phyloP scores from a whole-genome alignment of 1,140 invertebrate species.

The Brachionus paranguensis region DNA sequence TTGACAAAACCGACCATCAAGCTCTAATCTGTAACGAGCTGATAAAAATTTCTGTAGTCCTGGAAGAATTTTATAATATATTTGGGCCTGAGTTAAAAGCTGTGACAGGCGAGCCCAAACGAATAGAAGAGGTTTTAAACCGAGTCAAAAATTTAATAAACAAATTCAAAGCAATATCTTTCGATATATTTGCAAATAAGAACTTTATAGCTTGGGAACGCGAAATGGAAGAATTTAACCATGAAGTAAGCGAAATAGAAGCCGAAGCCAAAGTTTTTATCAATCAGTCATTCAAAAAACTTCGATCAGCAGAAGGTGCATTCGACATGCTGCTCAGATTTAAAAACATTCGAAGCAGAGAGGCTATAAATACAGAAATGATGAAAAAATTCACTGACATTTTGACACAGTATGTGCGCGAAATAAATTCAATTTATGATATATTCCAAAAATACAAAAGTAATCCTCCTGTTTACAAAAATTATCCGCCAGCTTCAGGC shows the following conservation, averaged over 20 bases:
- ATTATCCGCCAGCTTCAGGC: constrained; percentile 71
- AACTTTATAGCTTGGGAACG: constrained; percentile 76
- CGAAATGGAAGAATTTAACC: constrained; percentile 68
- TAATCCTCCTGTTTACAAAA: constrained; percentile 67
- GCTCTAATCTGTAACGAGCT: constrained; percentile 69
- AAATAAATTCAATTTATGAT: constrained; percentile 61
- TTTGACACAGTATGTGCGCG: constrained; percentile 73
- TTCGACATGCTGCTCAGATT: constrained; percentile 73
- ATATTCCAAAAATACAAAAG: constrained; percentile 62
- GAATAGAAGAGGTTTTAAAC: constrained; percentile 73
- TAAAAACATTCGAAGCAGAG: constrained; percentile 68
- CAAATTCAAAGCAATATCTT: constrained; percentile 69
- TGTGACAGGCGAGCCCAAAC: constrained; percentile 72
- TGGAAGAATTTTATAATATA: constrained; percentile 79
- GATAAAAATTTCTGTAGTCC: constrained; percentile 66
- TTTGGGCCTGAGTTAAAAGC: constrained; percentile 77
- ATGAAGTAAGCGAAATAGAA: constrained; percentile 68
- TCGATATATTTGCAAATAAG: constrained; percentile 70
- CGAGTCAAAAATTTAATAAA: constrained; percentile 66
- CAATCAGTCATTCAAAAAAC: constrained; percentile 72
- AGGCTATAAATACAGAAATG: constrained; percentile 66
- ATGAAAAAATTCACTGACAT: constrained; percentile 75
- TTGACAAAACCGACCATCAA: constrained; percentile 75
- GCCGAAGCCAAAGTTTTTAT: constrained; percentile 75
- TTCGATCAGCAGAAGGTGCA: constrained; percentile 72